Base-by-base conservation (phyloP, 2,113 vertebrate genomes). In the Catagonus wagneri region DNA sequence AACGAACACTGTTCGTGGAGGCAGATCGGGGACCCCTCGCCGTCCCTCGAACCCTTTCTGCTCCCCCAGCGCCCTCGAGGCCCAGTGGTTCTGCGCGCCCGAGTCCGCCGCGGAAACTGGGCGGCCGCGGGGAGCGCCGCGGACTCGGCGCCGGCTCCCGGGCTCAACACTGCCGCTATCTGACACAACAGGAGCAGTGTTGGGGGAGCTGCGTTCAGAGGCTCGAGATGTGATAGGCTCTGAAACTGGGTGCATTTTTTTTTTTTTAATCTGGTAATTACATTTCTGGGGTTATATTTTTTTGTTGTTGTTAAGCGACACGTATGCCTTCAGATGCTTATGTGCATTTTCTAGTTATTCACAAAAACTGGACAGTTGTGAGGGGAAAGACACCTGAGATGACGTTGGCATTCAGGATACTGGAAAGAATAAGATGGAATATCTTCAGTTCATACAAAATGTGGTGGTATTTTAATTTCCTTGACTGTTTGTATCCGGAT, bases 161-260 rank as follows among this genome's bases (percentile, higher is more conserved):
- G 96, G 98, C 98, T 98, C 98, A 98, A 98, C 97, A 98, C 98
- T 98, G 98, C 98, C 98, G 97, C 98, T 98, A 90, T 98, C 98
- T 97, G 98, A 98, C 98, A 98, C 98, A 98, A 98, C 97, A 71
- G 97, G 98, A 93, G 98, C 98, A 98, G 93, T 98, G 98, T 97
- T 95, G 93, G 96, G 95, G 88, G 32, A 87, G 60, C 76, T 14
- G 90, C n/a, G 93, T 86, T 72, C 80, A 0, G 39, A 74, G 96
- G 56, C 74, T 69, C 10, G 81, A 72, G 56, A 89, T 20, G 89
- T 91, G 89, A 94, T 97, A 97, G 97, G 97, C 94, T 93, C 95
- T 71, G 36, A 50, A 91, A 89, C 75, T 56, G 79, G 91, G 92
- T 71, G 90, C 89, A 12, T 87, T 91, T 96, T 96, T 83, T 87